Conservation (phyloP, 1,140 invertebrate species). For the Laodelphax striatellus region DNA sequence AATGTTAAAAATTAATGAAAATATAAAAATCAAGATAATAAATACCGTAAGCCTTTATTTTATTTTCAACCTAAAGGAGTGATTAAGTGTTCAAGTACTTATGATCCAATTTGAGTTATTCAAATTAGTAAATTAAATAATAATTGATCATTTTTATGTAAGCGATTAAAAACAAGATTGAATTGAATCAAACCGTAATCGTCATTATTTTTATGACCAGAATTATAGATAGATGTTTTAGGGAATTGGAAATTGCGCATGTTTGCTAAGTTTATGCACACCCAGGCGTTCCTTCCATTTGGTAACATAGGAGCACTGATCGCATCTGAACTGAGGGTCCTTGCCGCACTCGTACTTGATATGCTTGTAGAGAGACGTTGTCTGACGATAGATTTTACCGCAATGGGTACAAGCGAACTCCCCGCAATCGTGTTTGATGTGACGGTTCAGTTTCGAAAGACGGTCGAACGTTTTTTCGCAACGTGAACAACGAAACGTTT, state of each 20-base stretch:
- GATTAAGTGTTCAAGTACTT: too few relatives aligned
- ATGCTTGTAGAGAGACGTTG: constrained; percentile 36
- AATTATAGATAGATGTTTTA: too few relatives aligned
- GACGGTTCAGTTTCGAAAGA: not conserved
- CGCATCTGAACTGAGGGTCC: constrained; percentile 46
- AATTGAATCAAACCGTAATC: too few relatives aligned
- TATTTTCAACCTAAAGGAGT: too few relatives aligned
- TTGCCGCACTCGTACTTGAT: constrained; percentile 40
- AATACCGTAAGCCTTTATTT: too few relatives aligned
- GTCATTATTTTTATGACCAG: too few relatives aligned
- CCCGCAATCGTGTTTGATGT: not conserved
- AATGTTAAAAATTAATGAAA: too few relatives aligned
- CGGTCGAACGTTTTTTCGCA: not conserved
- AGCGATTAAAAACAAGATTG: too few relatives aligned
- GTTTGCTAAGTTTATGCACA: not conserved
- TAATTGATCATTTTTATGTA: too few relatives aligned
- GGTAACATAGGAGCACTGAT: constrained; percentile 63
- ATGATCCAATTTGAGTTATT: too few relatives aligned
- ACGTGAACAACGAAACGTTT: not conserved
- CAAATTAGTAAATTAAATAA: too few relatives aligned
- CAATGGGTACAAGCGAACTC: constrained; percentile 29
- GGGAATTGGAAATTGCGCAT: not conserved
- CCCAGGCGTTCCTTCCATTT: constrained; percentile 38
- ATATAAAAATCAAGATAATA: too few relatives aligned
- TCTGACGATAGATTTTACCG: constrained; percentile 37